These are phyloP conservation scores for Pao palembangensis DNA, from an alignment of 2,113 vertebrate genomes.

Conservation along the genomic window DNA sequence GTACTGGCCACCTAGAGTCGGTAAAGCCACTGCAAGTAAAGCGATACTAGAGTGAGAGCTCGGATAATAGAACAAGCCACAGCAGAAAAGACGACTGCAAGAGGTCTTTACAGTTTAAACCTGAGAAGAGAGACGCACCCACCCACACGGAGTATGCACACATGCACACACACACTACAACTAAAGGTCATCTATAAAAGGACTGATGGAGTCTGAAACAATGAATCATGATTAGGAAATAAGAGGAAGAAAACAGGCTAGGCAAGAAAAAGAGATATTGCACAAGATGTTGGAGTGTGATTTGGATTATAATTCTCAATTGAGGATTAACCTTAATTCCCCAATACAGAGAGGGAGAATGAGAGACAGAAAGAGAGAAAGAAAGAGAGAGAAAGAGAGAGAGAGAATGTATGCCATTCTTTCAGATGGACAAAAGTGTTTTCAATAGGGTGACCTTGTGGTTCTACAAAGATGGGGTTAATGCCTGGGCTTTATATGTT, in stretches of 20 bases:
- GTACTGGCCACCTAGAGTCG: slow-evolving; percentile 87
- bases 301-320: slow-evolving; percentile 65
- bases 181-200: slow-evolving; percentile 2
- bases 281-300: slow-evolving; percentile 65
- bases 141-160: not conserved
- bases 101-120: not conserved
- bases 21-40: slow-evolving; percentile 84
- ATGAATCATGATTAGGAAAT: not conserved
- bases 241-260: slow-evolving; percentile 17
- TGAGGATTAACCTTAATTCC: slow-evolving; percentile 53
- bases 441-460: slow-evolving; percentile 33
- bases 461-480: not conserved
- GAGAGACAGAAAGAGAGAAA: slow-evolving; percentile 19
- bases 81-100: not conserved
- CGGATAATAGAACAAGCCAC: slow-evolving; percentile 22
- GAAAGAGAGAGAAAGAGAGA: slow-evolving; percentile 15
- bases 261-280: slow-evolving; percentile 31
- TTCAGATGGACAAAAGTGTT: slow-evolving; percentile 63
- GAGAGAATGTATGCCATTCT: slow-evolving; percentile 59
- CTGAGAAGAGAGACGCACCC: not conserved
- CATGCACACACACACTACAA: slow-evolving; percentile 8
- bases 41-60: slow-evolving; percentile 34
- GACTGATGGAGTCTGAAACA: not conserved
- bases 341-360: slow-evolving; percentile 12
- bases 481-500: slow-evolving; percentile 18